These are phyloP conservation scores for Tortrix viridana DNA, from an alignment of 2,888 invertebrate genomes.

Conservation along the genomic window DNA sequence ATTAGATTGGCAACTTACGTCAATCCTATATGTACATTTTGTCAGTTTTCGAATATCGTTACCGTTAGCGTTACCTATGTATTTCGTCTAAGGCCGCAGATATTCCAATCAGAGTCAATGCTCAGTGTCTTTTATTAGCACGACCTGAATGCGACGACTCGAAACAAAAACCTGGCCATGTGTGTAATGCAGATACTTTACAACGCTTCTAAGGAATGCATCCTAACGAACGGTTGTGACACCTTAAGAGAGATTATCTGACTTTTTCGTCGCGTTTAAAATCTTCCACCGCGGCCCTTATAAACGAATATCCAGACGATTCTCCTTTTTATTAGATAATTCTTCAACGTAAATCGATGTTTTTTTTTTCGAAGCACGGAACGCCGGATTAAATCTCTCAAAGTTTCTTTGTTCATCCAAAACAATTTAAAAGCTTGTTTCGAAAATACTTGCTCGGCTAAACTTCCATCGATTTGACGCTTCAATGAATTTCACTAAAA, in stretches of 20 bases:
- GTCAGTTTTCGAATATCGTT: too few species aligned
- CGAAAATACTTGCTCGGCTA: constrained; percentile 33
- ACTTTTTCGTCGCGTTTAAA: constrained; percentile 58
- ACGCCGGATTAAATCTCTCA: constrained; percentile 32
- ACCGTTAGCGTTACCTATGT: too few species aligned
- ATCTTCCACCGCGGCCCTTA: constrained; percentile 48
- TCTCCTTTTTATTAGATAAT: constrained; percentile 52
- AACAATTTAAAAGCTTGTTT: constrained; percentile 37
- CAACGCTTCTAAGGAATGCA: constrained; percentile 53
- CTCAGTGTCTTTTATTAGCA: background rate
- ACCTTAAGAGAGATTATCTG: constrained; percentile 57
- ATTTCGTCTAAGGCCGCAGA: too few species aligned
- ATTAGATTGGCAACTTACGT: too few species aligned
- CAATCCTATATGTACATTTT: too few species aligned
- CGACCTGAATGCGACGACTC: background rate
- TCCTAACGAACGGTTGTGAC: constrained; percentile 64
- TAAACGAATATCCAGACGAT: constrained; percentile 52
- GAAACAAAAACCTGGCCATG: constrained; percentile 54
- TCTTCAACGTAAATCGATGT: constrained; percentile 34
- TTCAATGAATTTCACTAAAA: constrained; percentile 52
- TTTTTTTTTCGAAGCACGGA: constrained; percentile 24
- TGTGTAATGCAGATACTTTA: constrained; percentile 58
- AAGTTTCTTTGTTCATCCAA: constrained; percentile 32
- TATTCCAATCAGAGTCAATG: background rate
- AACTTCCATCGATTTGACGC: constrained; percentile 46